Base-by-base conservation (phyloP, 2,113 vertebrate species). In the Hemiprocne comata region DNA sequence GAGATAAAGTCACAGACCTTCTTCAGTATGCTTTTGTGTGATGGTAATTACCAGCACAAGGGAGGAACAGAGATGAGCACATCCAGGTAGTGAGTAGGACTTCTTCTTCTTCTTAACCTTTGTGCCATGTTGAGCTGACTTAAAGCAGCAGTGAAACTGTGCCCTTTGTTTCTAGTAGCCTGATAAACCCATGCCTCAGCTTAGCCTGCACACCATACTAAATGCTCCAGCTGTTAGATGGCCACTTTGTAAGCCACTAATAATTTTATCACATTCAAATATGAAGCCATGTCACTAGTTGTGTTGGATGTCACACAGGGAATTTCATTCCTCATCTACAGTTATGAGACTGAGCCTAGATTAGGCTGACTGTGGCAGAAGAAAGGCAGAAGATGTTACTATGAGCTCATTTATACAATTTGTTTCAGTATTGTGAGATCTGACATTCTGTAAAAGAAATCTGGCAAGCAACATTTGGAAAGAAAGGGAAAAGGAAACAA, bases 401-500 rank as follows among this genome's bases (percentile, higher is more conserved):
- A 89, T 84, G 61, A 77, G 10, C 57, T 69, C 29, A 34, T 55
- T 89, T 69, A 50, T 36, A 69, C 34, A 58, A 44, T 89, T 90
- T 74, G 28, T 92, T 90, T 90, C 76, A 55, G 25, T 64, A 72
- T 53, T 34, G 57, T 81, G 79, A 66, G 78, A 91, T 62, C 57
- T 73, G 77, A 85, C 74, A 66, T 66, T 77, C 51, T 80, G 33
- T 72, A 81, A 66, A 89, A 91, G 23, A 81, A 74, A 92, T 86
- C 67, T 94, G 93, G 67, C 87, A 86, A 88, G 75, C 17, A 67
- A 90, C 11, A 60, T 95, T 95, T 96, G 61, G 85, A 96, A 94
- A 83, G 72, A 84, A 90, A 91, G 60, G 42, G 29, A 69, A 76
- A 89, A 87, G 54, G 51, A 95, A 90, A 88, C 74, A 96, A 93